A percentile compares a stretch with the other conserved stretches of the same genome.
Conservation (phyloP, 2,113 vertebrate genomes). For the Anolis carolinensis region DNA sequence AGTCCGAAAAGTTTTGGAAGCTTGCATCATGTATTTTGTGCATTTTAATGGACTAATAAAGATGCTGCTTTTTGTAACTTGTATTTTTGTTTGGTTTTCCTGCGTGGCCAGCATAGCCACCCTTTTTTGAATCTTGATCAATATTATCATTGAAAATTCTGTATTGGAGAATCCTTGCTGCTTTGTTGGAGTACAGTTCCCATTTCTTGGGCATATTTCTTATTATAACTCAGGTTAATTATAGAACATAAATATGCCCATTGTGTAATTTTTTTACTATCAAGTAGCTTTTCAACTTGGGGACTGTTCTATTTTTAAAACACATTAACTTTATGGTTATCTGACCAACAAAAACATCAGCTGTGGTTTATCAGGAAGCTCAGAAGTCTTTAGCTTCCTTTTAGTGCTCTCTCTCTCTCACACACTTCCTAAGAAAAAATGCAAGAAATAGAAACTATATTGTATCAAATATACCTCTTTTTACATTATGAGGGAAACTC, state of each 20-base stretch:
- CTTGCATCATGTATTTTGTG: too few relatives aligned
- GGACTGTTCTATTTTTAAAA: not conserved
- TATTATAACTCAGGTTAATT: not conserved
- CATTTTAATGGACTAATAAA: too few relatives aligned
- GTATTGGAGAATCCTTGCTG: not conserved
- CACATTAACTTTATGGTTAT: not conserved
- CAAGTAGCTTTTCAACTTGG: not conserved
- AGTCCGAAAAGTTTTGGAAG: too few relatives aligned
- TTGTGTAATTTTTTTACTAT: not conserved
- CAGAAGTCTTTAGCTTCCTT: not conserved
- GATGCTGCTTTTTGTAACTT: too few relatives aligned
- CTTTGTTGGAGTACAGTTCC: not conserved
- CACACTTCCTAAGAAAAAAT: not conserved
- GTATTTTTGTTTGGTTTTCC: too few relatives aligned
- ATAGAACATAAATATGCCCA: not conserved
- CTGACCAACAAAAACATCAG: not conserved
- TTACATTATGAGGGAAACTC: not conserved
- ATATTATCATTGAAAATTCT: not conserved
- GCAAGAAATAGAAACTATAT: not conserved
- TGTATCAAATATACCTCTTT: not conserved
- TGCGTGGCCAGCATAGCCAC: too few relatives aligned
- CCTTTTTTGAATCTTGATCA: not conserved
- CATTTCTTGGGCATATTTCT: too few relatives aligned
- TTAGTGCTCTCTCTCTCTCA: not conserved
- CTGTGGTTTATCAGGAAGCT: not conserved